These are phyloP conservation scores for Silurus aristotelis DNA, from an alignment of 2,797 vertebrate genomes.

Conservation along the genomic window DNA sequence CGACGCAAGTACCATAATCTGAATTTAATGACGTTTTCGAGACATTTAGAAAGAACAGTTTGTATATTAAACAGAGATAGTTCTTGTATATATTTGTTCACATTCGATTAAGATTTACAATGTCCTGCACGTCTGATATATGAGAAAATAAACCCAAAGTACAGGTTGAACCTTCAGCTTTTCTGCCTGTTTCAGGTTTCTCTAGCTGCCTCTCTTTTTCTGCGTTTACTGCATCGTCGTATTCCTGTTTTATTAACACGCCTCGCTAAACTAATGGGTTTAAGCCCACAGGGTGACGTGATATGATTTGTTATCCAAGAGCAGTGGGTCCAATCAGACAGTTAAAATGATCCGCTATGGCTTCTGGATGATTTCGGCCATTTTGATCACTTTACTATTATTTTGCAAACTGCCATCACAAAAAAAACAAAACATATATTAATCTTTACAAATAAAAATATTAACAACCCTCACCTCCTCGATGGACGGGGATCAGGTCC, in stretches of 20 bases:
- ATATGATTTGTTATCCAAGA: background rate
- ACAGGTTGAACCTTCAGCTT: background rate
- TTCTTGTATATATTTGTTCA: background rate
- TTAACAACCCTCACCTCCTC: too few relatives aligned
- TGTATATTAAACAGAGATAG: background rate
- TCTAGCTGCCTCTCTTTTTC: background rate
- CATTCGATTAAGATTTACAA: too few relatives aligned
- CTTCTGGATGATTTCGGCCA: background rate
- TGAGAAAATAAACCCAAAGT: too few relatives aligned
- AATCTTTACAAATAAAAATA: too few relatives aligned
- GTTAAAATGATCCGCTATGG: background rate
- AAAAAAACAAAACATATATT: background rate
- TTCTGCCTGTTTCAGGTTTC: background rate
- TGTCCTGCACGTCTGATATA: too few relatives aligned
- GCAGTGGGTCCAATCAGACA: background rate
- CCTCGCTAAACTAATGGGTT: conserved; percentile 14
- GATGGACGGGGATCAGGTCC: background rate
- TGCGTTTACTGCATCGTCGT: background rate
- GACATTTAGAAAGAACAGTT: background rate
- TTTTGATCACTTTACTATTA: background rate
- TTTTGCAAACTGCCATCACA: background rate
- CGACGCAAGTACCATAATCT: background rate
- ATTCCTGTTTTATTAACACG: background rate
- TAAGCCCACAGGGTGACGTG: background rate
- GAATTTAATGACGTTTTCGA: background rate